phyloP scores from a whole-genome alignment of 2,888 invertebrate genomes.

The Matsumyia berberina region DNA sequence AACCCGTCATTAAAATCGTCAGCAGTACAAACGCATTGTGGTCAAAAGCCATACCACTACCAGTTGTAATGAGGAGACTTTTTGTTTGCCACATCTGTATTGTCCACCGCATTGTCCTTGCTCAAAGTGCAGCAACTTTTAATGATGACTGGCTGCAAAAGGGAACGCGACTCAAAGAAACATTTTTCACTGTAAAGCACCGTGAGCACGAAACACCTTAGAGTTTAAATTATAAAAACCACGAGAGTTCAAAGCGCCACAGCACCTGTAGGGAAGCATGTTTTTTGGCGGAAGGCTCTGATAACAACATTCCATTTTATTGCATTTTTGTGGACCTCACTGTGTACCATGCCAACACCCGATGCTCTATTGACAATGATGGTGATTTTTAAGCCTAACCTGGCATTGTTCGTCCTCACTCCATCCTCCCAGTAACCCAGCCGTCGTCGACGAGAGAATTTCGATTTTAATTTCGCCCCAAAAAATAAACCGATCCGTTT shows the following conservation, averaged over 20 bases:
- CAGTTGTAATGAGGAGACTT: not conserved
- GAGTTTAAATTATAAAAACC: not conserved
- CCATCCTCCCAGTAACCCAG: constrained; percentile 15
- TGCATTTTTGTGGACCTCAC: constrained; percentile 29
- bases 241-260: not conserved
- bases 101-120: constrained; percentile 8
- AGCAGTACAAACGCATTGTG: not conserved
- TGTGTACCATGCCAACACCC: constrained; percentile 22
- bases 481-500: constrained; percentile 33
- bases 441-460: constrained; percentile 10
- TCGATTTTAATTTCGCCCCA: constrained; percentile 64
- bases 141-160: constrained; percentile 21
- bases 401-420: constrained; percentile 5
- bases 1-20: not conserved
- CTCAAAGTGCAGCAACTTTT: constrained; percentile 33
- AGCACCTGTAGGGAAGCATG: constrained; percentile 30
- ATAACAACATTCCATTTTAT: constrained; percentile 59
- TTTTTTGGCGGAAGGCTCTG: constrained; percentile 16
- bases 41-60: not conserved
- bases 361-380: constrained; percentile 41
- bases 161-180: not conserved
- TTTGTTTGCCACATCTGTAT: not conserved
- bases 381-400: constrained; percentile 39
- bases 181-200: not conserved
- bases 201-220: not conserved